Evolutionary conservation across 2,113 vertebrate genomes (phyloP).

Genomic region (Sphyrna mokarran): DNA sequence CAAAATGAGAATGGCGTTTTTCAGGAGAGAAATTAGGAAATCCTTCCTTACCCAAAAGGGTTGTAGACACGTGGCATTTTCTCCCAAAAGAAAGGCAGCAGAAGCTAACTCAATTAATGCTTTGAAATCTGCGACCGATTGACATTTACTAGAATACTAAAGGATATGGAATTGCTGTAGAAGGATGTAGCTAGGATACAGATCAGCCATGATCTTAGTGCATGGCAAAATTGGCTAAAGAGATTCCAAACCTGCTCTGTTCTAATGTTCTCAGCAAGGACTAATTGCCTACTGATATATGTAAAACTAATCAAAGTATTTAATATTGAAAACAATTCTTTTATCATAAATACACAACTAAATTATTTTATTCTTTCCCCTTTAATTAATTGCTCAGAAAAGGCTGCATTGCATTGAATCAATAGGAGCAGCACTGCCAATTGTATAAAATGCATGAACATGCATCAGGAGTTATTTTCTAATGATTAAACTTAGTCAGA

Average conservation of each 20-base stretch:
- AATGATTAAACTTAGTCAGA: slow-evolving; percentile 1
- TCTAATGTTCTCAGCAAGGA: neutral
- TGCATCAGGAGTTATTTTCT: neutral
- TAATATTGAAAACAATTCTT: slow-evolving; percentile 6
- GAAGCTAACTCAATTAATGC: neutral
- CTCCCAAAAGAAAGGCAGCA: neutral
- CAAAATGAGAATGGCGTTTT: neutral
- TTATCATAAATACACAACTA: neutral
- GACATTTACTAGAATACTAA: neutral
- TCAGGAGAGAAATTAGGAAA: neutral
- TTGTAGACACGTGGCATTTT: neutral
- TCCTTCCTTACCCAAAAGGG: neutral
- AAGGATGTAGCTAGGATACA: neutral
- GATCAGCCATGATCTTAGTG: neutral
- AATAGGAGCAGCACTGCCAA: neutral
- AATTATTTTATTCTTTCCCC: neutral
- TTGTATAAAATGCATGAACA: neutral
- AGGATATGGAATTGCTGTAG: neutral
- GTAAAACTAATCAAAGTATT: neutral
- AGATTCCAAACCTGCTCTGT: neutral
- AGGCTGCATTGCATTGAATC: neutral
- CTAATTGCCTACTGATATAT: neutral
- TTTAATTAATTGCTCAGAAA: neutral
- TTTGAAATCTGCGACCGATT: neutral
- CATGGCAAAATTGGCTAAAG: neutral